phyloP scores from a whole-genome alignment of 1,140 invertebrate genomes.

The Acromyrmex echinatior region DNA sequence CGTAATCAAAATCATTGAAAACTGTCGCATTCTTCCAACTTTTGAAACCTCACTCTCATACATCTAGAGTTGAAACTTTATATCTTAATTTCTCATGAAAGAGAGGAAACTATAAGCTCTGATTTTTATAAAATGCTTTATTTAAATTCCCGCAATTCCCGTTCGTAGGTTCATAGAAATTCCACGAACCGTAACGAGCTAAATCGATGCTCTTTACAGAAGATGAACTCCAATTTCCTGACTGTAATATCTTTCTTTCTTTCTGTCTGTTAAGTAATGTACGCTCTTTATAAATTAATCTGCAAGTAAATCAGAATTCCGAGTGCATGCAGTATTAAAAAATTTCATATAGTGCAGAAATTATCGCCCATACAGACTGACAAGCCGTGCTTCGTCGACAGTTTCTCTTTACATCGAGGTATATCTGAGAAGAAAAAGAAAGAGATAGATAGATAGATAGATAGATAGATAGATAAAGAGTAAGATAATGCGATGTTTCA shows the following conservation, averaged over 20 bases:
- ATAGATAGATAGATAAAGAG: neutral
- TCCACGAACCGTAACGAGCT: neutral
- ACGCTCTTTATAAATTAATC: conserved; percentile 45
- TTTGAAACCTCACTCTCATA: neutral
- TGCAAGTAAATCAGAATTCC: neutral
- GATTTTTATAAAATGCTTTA: conserved; percentile 27
- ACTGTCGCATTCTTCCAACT: neutral
- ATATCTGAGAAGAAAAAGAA: neutral
- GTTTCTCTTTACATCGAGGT: conserved; percentile 9
- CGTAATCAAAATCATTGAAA: conserved; percentile 8
- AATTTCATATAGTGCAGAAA: conserved; percentile 22
- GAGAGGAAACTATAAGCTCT: neutral
- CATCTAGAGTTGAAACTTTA: neutral
- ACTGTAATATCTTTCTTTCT: conserved; percentile 42
- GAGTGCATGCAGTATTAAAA: neutral
- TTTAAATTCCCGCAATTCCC: conserved; percentile 30
- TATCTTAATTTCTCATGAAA: neutral
- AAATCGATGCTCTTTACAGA: conserved; percentile 27
- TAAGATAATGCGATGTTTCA: conserved; percentile 19
- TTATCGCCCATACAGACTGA: neutral
- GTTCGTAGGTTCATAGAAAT: neutral
- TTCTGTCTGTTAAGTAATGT: conserved; percentile 17
- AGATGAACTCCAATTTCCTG: conserved; percentile 44
- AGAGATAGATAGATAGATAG: neutral
- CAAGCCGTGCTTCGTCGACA: neutral